Percentiles rank a stretch among this genome's conserved stretches.
phyloP scores from a whole-genome alignment of 2,113 vertebrate species.

The Tyrannus savana region DNA sequence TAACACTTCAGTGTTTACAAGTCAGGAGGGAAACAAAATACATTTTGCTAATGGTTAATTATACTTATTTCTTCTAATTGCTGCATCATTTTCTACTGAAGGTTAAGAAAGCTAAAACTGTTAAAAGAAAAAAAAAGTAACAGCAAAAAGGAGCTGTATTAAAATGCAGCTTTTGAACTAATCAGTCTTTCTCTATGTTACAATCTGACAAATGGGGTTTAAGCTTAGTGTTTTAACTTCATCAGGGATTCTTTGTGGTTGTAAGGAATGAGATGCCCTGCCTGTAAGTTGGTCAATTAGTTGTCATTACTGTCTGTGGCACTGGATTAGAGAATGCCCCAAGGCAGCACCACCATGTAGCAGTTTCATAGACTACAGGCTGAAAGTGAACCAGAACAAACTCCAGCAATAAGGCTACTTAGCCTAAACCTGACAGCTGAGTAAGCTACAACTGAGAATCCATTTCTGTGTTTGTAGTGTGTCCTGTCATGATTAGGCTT shows the following conservation, averaged over 20 bases:
- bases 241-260: not conserved
- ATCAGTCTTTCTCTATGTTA: not conserved
- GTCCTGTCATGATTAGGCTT: not conserved
- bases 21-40: not conserved
- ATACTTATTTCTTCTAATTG: not conserved
- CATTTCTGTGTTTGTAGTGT: not conserved
- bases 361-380: not conserved
- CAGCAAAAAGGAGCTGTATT: not conserved
- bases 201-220: not conserved
- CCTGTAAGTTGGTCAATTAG: fast-evolving
- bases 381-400: not conserved
- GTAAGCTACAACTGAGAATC: not conserved
- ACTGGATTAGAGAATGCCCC: not conserved
- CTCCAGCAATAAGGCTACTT: not conserved
- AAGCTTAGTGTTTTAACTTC: not conserved
- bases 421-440: not conserved
- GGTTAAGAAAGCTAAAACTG: not conserved
- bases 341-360: fast-evolving
- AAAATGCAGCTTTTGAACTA: not conserved
- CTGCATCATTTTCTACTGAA: not conserved
- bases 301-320: not conserved
- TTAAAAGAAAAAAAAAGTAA: not conserved
- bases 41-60: not conserved
- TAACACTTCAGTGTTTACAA: not conserved
- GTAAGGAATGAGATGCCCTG: not conserved